Evolutionary conservation across 2,797 vertebrate species (phyloP).

Genomic region (Pyrrhura leucotis): DNA sequence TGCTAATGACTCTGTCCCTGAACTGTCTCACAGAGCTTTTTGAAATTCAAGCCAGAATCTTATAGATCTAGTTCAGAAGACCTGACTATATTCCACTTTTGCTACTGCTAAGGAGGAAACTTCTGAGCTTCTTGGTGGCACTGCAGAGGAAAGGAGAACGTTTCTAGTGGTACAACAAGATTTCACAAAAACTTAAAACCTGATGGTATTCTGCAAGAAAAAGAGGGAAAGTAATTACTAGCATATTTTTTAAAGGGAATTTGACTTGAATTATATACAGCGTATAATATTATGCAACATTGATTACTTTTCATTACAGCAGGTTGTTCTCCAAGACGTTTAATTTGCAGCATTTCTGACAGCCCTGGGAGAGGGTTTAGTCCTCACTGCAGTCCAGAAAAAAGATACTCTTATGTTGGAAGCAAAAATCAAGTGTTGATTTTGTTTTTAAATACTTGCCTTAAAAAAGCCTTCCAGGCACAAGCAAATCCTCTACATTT

Average conservation of each 20-base stretch:
- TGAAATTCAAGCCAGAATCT: background rate
- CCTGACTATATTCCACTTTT: background rate
- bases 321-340: background rate
- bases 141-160: background rate
- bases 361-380: background rate
- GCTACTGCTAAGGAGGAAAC: background rate
- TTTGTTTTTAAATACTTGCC: background rate
- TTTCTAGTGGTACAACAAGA: background rate
- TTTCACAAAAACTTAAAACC: background rate
- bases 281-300: background rate
- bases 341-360: background rate
- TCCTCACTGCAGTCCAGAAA: background rate
- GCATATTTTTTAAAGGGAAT: background rate
- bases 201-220: background rate
- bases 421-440: background rate
- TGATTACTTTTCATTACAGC: background rate
- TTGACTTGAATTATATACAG: background rate
- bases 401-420: background rate
- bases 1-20: background rate
- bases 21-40: background rate
- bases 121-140: background rate
- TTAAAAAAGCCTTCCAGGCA: background rate
- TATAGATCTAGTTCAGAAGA: background rate
- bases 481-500: background rate
- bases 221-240: background rate